Evolutionary conservation across 2,113 vertebrate genomes (phyloP), one percentile per base, ranked within the genome.

Genomic region (Channa maculata): DNA sequence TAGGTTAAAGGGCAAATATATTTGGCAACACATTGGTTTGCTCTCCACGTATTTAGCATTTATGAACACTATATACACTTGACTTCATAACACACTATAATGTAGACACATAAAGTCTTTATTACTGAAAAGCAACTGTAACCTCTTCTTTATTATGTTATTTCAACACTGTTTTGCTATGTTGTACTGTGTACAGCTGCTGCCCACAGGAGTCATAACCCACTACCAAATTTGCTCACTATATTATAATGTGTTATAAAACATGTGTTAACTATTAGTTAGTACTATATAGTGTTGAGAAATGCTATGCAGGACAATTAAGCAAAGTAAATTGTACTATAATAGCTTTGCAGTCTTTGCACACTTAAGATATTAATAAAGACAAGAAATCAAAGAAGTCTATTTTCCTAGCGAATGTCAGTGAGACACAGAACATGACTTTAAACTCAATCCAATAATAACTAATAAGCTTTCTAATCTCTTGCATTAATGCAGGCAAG

Each of bases 351-450:
- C 85, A 45, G 73, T 54, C 57, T 91, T 87, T 93, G 86, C 90
- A 91, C 90, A 92, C 51, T 76, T 87, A 77, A 81, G 24, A 24
- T 24, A 84, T 79, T 72, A 64, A 79, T 63, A 49, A 84, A 63
- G 44, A 71, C 75, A 89, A 14, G 44, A 64, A 68, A 64, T 34
- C 37, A 64, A 46, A 85, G 64, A 89, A 57, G n/a, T 88, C 53
- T 91, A 90, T 93, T 93, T 90, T 93, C 74, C 73, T 91, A 89
- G 60, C 24, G 34, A 75, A 64, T 59, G 74, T 50, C 44, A 67
- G 10, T 45, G 69, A 88, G 71, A 83, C 45, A 41, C 0, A 65
- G 62, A 88, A 83, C 80, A 83, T 63, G 6, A 55, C 14, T 71
- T 66, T 7, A 24, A 61, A 74, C 65, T 50, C 10, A 53, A 71